Base-by-base conservation (phyloP, 2,888 invertebrate species). In the Cephus pulcher region DNA sequence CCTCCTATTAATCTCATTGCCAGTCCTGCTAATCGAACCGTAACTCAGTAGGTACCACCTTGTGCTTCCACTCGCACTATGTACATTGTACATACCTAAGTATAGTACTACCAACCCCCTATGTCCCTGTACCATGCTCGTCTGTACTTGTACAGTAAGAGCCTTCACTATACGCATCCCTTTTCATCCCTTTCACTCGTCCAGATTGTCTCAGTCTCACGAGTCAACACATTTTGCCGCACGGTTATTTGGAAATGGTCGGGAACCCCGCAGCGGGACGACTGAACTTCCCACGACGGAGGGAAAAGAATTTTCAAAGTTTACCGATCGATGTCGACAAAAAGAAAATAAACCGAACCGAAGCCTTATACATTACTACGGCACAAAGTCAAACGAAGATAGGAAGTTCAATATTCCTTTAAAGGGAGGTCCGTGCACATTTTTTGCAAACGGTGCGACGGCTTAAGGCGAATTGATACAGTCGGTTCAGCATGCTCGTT, bases 1-100 rank as follows among this genome's bases (percentile, higher is more conserved):
- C 23, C 88, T 88, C 87, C 89, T 93, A 93, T 88, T 88, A 87
- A 87, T 88, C 86, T 84, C 80, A 86, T 86, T 84, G 86, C 81
- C 82, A 78, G 79, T 83, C 82, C 81, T 93, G 93, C 93, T 93
- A 92, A 93, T 93, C 93, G 93, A 92, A 92, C 93, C 92, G 91
- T 89, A 91, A 92, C 92, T 92, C 92, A 92, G 92, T 92, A 74
- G 11, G 35, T 35, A 35, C 32, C 76, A n/a, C n/a, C 70, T 70
- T 70, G 32, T 23, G 70, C 9, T 70, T 70, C 70, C 70, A n/a
- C 70, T n/a, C 70, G 70, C 70, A 12, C 12, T 35, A 35, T 12
- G 12, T 37, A 37, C 4, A 15, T 37, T 12, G 12, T 37, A 37
- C 4, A 15, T 37, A 37, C 37, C 37, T 15, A 12, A 4, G 12